Base-by-base conservation (phyloP, 1,140 invertebrate genomes). In the Drosophila oshimai region DNA sequence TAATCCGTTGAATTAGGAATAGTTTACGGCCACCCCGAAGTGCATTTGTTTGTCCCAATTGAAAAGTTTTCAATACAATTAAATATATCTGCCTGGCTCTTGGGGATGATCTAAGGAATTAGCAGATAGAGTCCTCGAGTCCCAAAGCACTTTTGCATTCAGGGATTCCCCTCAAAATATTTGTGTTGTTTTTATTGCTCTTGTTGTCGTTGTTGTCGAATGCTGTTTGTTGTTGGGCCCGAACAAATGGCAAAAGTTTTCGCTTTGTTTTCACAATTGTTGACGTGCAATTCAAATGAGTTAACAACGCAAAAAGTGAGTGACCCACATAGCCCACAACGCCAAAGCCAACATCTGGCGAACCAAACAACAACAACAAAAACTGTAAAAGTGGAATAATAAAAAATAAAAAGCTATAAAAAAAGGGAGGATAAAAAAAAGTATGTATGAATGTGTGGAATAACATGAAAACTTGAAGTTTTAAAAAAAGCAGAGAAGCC, bases 241-340 rank as follows among this genome's bases (percentile, higher is more conserved):
- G 58, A 57, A 47, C 71, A 86, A 86, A 84, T 84, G 81, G 83
- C 62, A 86, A 86, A 86, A 86, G 80, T 86, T 86, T 68, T 72
- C 39, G 57, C 72, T 87, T 86, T 86, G 75, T 87, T 86, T 86
- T 80, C 37, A 70, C 72, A 80, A 86, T 79, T 75, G 80, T 86
- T 86, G 80, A 87, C 80, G 81, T 80, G 75, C 81, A 76, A 87
- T 87, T 80, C 81, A 76, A 86, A 86, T 80, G 81, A 86, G 80
- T 83, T 83, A 83, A 83, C 73, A 83, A 44, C 68, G 41, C 68
- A 77, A 83, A 73, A 84, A 79, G 79, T 84, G 75, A 79, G 79
- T 84, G 80, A 84, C 80, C 80, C 69, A 84, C 65, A 80, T 84
- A 60, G 58, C 54, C 44, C 18, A 26, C 39, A 39, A 26, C 39